Evolutionary conservation across 2,888 invertebrate species (phyloP), one percentile per base, ranked within the genome.

Genomic region (Torymus auratus): DNA sequence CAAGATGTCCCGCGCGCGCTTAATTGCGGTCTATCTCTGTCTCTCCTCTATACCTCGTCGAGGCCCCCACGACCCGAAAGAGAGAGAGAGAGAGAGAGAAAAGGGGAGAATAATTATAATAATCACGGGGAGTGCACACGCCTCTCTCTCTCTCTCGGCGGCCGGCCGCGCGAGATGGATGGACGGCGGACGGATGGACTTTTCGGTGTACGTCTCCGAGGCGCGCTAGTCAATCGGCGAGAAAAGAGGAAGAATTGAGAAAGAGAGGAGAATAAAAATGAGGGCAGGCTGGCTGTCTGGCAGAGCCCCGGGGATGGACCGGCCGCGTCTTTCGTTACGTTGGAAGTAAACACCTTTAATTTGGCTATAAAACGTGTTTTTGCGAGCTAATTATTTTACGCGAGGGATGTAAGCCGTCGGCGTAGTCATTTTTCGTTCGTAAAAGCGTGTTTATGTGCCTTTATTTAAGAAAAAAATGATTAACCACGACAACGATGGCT

Each of bases 91-190:
- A 41, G 41, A 41, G 28, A 28, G 7, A 23, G 23, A 28, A 28
- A 7, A 23, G 52, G 50, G 56, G 72, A 72, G 78, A 88, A 90
- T 90, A 89, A 91, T 91, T 90, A 91, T 90, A 90, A 91, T 91
- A 90, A 90, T 91, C 88, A 89, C 87, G 84, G 85, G 83, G 86
- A 86, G 87, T 86, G 87, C 89, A 79, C 71, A 83, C 85, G 84
- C 84, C 85, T 83, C 85, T 83, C 74, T 73, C 56, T 68, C 82
- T 15, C 61, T 72, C 52, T 61, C n/a, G 84, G 85, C 84, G 83
- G 85, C 85, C 80, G 88, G 86, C 86, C 85, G 85, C 41, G 41
- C 41, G 41, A 41, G 28, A 3, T 88, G 87, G 88, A 86, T 84
- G 87, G 86, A 86, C 83, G 83, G 84, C 83, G 83, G 84, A 85